phyloP scores from a whole-genome alignment of 2,113 vertebrate genomes.

The Carollia perspicillata region DNA sequence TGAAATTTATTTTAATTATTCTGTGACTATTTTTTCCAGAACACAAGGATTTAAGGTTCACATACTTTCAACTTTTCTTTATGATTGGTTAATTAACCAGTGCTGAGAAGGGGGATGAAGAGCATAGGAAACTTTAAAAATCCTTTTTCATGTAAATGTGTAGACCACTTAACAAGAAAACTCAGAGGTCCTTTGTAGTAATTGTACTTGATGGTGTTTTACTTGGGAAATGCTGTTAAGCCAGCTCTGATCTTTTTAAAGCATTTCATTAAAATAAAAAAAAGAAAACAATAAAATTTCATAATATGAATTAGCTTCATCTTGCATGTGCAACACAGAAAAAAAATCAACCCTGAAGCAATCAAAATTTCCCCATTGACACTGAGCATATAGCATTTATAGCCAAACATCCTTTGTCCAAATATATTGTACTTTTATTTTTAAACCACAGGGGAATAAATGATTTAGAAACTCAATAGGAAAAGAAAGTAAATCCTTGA shows the following conservation, averaged over 20 bases:
- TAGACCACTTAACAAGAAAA: slow-evolving; percentile 50
- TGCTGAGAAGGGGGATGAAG: neutral
- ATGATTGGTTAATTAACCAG: slow-evolving; percentile 55
- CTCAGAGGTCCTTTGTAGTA: slow-evolving; percentile 39
- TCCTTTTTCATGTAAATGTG: slow-evolving; percentile 41
- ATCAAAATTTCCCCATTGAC: neutral
- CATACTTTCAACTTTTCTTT: slow-evolving; percentile 55
- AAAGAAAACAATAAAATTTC: slow-evolving; percentile 34
- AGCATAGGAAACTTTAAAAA: slow-evolving; percentile 1
- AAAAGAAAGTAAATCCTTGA: slow-evolving; percentile 4
- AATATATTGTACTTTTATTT: neutral
- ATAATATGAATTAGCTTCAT: slow-evolving; percentile 47
- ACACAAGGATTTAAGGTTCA: slow-evolving; percentile 50
- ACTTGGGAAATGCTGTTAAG: slow-evolving; percentile 51
- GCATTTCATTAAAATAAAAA: slow-evolving; percentile 38
- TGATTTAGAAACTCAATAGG: neutral
- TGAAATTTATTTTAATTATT: slow-evolving; percentile 64
- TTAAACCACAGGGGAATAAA: slow-evolving; percentile 22
- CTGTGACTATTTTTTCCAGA: slow-evolving; percentile 48
- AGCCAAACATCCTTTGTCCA: neutral
- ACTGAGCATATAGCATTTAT: neutral
- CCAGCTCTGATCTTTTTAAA: slow-evolving; percentile 56
- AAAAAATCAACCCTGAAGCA: slow-evolving; percentile 2
- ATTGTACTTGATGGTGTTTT: slow-evolving; percentile 34
- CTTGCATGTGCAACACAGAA: neutral